Evolutionary conservation across 2,888 invertebrate species (phyloP).

Genomic region (Acrobasis suavella): DNA sequence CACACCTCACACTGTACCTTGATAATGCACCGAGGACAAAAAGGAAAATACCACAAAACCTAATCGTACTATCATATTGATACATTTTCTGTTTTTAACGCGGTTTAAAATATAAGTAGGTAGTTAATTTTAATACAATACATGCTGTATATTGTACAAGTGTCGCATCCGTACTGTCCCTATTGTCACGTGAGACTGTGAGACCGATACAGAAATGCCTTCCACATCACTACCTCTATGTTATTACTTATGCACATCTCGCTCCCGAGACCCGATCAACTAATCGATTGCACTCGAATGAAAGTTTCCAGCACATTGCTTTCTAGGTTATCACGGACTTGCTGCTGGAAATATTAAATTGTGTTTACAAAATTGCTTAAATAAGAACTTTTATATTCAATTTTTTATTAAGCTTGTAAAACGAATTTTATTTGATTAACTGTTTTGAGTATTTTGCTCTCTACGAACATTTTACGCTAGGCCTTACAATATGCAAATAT

Average conservation of each 20-base stretch:
- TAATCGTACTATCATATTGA: too few species aligned
- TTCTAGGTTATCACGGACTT: conserved; percentile 19
- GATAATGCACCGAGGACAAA: conserved; percentile 22
- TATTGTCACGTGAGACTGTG: neutral
- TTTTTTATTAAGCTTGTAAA: too few species aligned
- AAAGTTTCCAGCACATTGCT: conserved; percentile 20
- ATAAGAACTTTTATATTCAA: too few species aligned
- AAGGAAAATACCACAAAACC: neutral
- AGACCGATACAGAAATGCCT: conserved; percentile 13
- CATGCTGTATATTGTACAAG: neutral
- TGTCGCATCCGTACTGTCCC: neutral
- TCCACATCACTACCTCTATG: conserved; percentile 21
- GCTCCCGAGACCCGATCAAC: conserved; percentile 16
- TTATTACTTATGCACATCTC: conserved; percentile 21
- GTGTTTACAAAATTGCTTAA: neutral
- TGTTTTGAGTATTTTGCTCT: too few species aligned
- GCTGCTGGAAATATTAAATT: conserved; percentile 1
- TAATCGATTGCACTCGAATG: conserved; percentile 23
- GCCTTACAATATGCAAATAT: neutral
- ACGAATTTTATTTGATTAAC: too few species aligned
- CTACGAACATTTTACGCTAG: neutral
- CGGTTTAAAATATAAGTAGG: neutral
- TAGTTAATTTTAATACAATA: neutral
- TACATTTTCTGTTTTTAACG: too few species aligned
- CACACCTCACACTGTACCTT: conserved; percentile 19